phyloP scores from a whole-genome alignment of 1,140 invertebrate species.

The Drosophila rufa region DNA sequence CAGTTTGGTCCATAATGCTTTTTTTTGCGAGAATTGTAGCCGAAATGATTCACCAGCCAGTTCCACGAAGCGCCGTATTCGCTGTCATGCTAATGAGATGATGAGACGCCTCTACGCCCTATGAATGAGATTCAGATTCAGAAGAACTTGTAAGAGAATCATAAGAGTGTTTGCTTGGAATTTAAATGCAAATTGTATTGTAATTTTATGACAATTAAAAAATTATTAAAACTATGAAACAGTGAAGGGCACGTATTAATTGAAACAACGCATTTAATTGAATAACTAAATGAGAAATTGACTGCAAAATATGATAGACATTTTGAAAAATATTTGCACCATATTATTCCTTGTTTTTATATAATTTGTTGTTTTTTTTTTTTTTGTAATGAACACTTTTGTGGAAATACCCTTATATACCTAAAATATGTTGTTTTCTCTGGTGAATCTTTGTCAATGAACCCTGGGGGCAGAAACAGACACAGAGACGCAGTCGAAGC shows the following conservation, averaged over 20 bases:
- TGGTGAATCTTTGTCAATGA: slow-evolving; percentile 44
- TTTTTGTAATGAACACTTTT: not conserved
- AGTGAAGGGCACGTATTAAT: not conserved
- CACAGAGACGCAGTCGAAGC: not conserved
- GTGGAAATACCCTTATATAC: not conserved
- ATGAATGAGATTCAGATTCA: slow-evolving; percentile 24
- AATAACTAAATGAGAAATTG: not conserved
- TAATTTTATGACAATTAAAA: not conserved
- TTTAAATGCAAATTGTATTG: not conserved
- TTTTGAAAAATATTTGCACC: not conserved
- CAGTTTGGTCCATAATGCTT: slow-evolving; percentile 29
- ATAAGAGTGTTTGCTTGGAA: not conserved
- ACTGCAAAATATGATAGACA: not conserved
- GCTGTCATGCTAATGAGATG: slow-evolving; percentile 53
- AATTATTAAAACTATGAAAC: no score
- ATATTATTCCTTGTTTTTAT: no score
- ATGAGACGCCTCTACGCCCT: slow-evolving; percentile 18
- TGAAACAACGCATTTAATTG: no score
- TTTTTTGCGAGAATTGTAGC: slow-evolving; percentile 15
- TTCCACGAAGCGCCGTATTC: slow-evolving; percentile 42
- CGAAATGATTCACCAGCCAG: slow-evolving; percentile 39
- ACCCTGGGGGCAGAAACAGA: slow-evolving; percentile 21
- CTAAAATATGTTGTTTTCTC: not conserved
- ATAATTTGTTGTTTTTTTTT: not conserved
- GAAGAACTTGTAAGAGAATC: not conserved